Conservation (phyloP, 2,113 vertebrate genomes). For the Callaeas wilsoni region DNA sequence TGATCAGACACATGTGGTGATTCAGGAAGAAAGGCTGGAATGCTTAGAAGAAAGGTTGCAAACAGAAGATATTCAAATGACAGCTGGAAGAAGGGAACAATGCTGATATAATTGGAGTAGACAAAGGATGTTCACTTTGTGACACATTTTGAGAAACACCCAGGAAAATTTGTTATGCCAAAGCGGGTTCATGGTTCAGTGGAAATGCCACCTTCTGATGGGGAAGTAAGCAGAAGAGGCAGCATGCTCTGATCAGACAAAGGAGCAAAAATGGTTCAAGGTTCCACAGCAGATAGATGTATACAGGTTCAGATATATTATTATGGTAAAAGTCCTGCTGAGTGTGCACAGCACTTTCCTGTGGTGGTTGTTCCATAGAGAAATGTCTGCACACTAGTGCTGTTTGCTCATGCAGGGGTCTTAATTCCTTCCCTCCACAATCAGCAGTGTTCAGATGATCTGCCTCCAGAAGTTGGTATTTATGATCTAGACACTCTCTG, state of each 20-base stretch:
- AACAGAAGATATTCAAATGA: conserved; percentile 53
- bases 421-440: background rate
- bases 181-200: conserved; percentile 59
- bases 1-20: conserved; percentile 25
- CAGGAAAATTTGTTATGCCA: conserved; percentile 60
- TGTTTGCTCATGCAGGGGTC: background rate
- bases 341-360: background rate
- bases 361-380: background rate
- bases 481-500: background rate
- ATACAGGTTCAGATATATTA: background rate
- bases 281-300: background rate
- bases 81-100: conserved; percentile 56
- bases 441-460: background rate
- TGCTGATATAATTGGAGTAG: conserved; percentile 44
- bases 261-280: conserved; percentile 13
- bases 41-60: conserved; percentile 39
- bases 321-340: background rate
- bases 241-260: background rate
- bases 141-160: conserved; percentile 66
- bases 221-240: conserved; percentile 27
- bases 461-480: background rate
- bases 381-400: background rate
- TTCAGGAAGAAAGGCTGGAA: conserved; percentile 38
- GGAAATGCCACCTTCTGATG: conserved; percentile 56
- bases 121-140: conserved; percentile 60